Conservation (phyloP, 2,888 invertebrate species). For the Drosophila lacicola region DNA sequence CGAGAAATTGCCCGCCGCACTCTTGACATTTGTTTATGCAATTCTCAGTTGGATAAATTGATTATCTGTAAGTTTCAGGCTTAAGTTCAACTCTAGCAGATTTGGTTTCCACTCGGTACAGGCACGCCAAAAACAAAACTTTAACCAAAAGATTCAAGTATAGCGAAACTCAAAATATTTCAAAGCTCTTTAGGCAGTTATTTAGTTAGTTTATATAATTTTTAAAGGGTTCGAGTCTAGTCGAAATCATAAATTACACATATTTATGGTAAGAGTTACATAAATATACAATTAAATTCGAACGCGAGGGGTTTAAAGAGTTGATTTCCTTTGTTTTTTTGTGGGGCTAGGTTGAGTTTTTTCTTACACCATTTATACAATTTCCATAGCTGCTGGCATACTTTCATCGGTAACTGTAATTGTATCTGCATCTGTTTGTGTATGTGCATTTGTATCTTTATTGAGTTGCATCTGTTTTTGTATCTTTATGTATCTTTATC, state of each 20-base stretch:
- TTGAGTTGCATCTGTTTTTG: no score
- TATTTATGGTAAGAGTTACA: slow-evolving; percentile 9
- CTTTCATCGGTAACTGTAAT: slow-evolving; percentile 23
- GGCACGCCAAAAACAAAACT: slow-evolving; percentile 85
- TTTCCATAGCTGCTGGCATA: slow-evolving; percentile 33
- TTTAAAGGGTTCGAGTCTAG: not conserved
- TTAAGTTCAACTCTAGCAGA: slow-evolving; percentile 85
- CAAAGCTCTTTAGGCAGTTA: slow-evolving; percentile 14
- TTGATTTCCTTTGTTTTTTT: slow-evolving; percentile 18
- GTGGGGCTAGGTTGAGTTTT: slow-evolving; percentile 4
- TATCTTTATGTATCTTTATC: not conserved
- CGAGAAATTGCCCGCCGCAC: slow-evolving; percentile 65
- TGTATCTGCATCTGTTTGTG: slow-evolving; percentile 31
- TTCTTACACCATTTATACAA: slow-evolving; percentile 49
- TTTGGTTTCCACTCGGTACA: slow-evolving; percentile 92
- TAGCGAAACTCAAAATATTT: slow-evolving; percentile 36
- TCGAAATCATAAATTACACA: slow-evolving; percentile 17
- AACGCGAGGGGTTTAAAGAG: slow-evolving; percentile 13
- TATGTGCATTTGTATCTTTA: slow-evolving; percentile 1
- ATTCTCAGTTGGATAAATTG: slow-evolving; percentile 44
- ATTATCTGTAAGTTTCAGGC: slow-evolving; percentile 33
- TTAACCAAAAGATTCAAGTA: slow-evolving; percentile 22
- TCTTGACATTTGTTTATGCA: slow-evolving; percentile 61
- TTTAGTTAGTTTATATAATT: not conserved
- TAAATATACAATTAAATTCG: slow-evolving; percentile 13